Conservation (phyloP, 2,888 invertebrate species). For the Ophion costatus region DNA sequence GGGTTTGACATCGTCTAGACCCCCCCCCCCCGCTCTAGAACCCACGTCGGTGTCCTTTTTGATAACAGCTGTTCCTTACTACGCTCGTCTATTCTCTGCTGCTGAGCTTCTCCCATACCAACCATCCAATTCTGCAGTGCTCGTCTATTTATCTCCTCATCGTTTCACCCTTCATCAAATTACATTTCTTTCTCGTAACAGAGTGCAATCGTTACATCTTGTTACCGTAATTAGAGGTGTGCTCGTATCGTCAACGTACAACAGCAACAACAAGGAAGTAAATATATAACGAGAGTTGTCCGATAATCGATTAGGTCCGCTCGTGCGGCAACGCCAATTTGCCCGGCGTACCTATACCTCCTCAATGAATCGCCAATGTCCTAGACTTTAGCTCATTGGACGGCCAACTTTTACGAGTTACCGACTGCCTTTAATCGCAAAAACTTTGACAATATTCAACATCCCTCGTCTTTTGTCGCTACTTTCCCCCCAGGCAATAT, state of each 20-base stretch:
- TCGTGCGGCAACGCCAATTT: too few species aligned
- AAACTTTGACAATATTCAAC: too few species aligned
- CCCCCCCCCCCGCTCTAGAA: background rate
- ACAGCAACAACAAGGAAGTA: background rate
- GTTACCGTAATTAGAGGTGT: conserved; percentile 12
- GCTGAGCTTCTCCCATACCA: background rate
- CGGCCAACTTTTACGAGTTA: too few species aligned
- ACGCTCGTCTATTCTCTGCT: conserved; percentile 19
- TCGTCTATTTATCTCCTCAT: conserved; percentile 1
- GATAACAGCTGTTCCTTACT: conserved; percentile 55
- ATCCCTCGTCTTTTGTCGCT: too few species aligned
- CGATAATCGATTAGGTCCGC: background rate
- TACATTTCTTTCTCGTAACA: conserved; percentile 8
- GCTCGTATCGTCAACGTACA: background rate
- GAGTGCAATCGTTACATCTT: conserved; percentile 20
- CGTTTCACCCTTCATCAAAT: conserved; percentile 13
- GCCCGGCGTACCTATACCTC: too few species aligned
- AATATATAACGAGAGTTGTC: background rate
- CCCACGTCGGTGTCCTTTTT: conserved; percentile 25
- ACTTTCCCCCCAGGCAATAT: too few species aligned
- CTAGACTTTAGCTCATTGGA: too few species aligned
- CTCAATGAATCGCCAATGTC: too few species aligned
- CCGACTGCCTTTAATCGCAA: too few species aligned
- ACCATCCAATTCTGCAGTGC: background rate
- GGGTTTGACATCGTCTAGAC: conserved; percentile 48